Percentiles rank a stretch among this genome's conserved stretches.
Conservation (phyloP, 2,113 vertebrate species). For the Toxotes chatareus region DNA sequence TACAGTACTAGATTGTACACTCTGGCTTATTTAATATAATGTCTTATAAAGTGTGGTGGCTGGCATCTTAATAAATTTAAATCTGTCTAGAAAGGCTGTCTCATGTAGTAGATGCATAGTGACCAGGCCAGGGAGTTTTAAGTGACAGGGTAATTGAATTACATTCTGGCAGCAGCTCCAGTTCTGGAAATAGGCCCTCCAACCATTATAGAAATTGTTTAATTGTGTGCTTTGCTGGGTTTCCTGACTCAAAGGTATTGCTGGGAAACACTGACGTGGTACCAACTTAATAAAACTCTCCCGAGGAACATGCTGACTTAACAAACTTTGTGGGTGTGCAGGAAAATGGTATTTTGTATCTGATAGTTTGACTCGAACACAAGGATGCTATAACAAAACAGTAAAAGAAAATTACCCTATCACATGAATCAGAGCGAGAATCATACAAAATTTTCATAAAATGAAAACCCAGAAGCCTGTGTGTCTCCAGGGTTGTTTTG, state of each 20-base stretch:
- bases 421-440: not conserved
- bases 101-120: constrained; percentile 27
- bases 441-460: not conserved
- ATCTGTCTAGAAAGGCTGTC: constrained; percentile 12
- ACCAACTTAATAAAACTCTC: constrained; percentile 15
- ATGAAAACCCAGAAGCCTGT: not conserved
- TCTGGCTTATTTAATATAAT: constrained; percentile 1
- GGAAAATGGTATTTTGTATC: not conserved
- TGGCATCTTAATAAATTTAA: constrained; percentile 17
- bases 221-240: constrained; percentile 8
- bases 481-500: not conserved
- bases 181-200: constrained; percentile 26
- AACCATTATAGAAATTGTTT: constrained; percentile 26
- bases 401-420: constrained; percentile 1
- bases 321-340: not conserved
- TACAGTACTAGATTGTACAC: not conserved
- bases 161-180: constrained; percentile 23
- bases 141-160: constrained; percentile 47
- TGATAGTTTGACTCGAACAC: not conserved
- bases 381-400: not conserved
- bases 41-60: not conserved
- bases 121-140: constrained; percentile 24
- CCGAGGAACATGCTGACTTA: not conserved
- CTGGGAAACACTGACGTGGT: constrained; percentile 1
- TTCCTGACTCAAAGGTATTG: constrained; percentile 27